Conservation (phyloP, 2,113 vertebrate species). For the Eira barbara region DNA sequence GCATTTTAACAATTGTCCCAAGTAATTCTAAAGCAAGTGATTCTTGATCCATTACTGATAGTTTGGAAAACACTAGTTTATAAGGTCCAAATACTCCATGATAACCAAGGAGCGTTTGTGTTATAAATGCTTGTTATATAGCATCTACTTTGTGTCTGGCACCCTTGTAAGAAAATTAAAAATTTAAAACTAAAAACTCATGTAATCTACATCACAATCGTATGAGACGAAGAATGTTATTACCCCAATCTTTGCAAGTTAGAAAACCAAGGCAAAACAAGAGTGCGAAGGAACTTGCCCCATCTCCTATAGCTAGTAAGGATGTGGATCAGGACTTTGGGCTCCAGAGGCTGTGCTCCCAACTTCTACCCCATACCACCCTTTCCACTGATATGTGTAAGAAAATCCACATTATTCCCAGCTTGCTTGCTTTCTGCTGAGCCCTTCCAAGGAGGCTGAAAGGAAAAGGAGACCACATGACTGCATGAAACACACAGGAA, state of each 20-base stretch:
- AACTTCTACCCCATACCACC: not conserved
- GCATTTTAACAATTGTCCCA: not conserved
- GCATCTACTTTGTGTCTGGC: not conserved
- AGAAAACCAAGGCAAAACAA: not conserved
- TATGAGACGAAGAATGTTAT: not conserved
- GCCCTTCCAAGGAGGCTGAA: not conserved
- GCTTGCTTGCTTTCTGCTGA: not conserved
- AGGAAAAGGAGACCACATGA: not conserved
- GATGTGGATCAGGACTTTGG: not conserved
- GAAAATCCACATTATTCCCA: not conserved
- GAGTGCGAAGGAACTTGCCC: not conserved
- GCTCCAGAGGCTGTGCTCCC: not conserved
- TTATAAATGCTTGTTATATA: not conserved
- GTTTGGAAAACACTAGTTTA: not conserved
- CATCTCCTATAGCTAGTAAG: not conserved
- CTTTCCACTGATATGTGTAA: accelerated
- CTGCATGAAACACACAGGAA: constrained; percentile 63
- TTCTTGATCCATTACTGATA: not conserved
- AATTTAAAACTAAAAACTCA: not conserved
- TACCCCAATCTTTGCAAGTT: not conserved
- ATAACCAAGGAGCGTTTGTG: not conserved
- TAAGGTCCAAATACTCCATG: not conserved
- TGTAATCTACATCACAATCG: not conserved
- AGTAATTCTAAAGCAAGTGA: not conserved
- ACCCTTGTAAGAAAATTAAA: not conserved